A percentile compares a stretch with the other conserved stretches of the same genome.
Evolutionary conservation across 2,113 vertebrate genomes (phyloP).

Genomic region (Rattus rattus): DNA sequence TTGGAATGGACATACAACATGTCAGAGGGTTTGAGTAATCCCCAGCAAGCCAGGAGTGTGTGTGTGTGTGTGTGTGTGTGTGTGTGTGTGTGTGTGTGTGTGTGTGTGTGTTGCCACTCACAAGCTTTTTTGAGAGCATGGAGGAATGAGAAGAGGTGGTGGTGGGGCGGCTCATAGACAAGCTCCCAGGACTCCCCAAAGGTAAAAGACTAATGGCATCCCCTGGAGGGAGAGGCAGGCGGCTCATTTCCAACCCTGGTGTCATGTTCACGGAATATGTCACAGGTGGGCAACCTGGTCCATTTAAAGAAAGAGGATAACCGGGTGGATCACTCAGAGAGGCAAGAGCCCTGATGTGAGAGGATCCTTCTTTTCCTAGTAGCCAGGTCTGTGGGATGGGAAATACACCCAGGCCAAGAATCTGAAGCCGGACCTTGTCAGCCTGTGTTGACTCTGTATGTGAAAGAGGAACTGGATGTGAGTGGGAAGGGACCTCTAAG

Average conservation of each 20-base stretch:
- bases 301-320: not conserved
- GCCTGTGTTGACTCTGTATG: not conserved
- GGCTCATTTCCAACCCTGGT: not conserved
- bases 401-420: not conserved
- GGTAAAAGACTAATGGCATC: not conserved
- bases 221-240: not conserved
- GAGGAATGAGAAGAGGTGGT: not conserved
- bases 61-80: not conserved
- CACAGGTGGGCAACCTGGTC: not conserved
- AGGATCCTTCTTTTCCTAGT: not conserved
- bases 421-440: not conserved
- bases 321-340: not conserved
- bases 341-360: not conserved
- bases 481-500: not conserved
- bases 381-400: not conserved
- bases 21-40: not conserved
- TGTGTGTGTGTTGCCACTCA: not conserved
- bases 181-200: not conserved
- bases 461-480: constrained; percentile 12
- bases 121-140: not conserved
- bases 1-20: not conserved
- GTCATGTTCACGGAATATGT: not conserved
- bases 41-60: not conserved
- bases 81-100: not conserved
- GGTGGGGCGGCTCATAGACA: not conserved